These are phyloP conservation scores for Palythoa heliodiscus DNA, from an alignment of 92 coral and sea anemone genomes.

Conservation along the genomic window DNA sequence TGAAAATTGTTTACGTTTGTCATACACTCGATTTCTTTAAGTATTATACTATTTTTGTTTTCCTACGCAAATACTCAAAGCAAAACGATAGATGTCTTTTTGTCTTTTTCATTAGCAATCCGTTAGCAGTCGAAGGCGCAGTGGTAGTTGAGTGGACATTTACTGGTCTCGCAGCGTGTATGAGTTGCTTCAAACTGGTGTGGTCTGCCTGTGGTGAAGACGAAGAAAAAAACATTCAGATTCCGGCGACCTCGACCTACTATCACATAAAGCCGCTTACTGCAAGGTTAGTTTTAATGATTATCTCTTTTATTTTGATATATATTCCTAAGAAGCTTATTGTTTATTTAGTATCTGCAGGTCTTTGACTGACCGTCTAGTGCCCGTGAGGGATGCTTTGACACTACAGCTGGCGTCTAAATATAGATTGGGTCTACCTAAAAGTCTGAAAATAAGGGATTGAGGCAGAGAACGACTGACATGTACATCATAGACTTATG, in stretches of 20 bases:
- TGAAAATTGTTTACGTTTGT: too few relatives aligned
- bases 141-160: constrained; percentile 48
- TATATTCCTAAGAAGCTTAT: too few relatives aligned
- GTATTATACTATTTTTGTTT: too few relatives aligned
- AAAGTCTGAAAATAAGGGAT: too few relatives aligned
- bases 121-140: constrained; percentile 49
- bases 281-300: constrained; percentile 36
- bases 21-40: too few relatives aligned
- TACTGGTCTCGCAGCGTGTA: constrained; percentile 17
- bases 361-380: too few relatives aligned
- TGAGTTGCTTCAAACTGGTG: constrained; percentile 50
- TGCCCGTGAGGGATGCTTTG: too few relatives aligned
- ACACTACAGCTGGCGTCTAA: too few relatives aligned
- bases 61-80: background rate
- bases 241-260: constrained; percentile 29
- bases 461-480: too few relatives aligned
- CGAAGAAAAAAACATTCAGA: constrained; percentile 21
- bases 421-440: too few relatives aligned
- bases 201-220: constrained; percentile 44
- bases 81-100: background rate
- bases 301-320: background rate
- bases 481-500: too few relatives aligned
- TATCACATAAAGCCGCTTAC: constrained; percentile 52
- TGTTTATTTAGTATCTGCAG: too few relatives aligned
- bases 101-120: constrained; percentile 12